Conservation (phyloP, 2,797 vertebrate genomes). For the Melanotaenia parkinsoni region DNA sequence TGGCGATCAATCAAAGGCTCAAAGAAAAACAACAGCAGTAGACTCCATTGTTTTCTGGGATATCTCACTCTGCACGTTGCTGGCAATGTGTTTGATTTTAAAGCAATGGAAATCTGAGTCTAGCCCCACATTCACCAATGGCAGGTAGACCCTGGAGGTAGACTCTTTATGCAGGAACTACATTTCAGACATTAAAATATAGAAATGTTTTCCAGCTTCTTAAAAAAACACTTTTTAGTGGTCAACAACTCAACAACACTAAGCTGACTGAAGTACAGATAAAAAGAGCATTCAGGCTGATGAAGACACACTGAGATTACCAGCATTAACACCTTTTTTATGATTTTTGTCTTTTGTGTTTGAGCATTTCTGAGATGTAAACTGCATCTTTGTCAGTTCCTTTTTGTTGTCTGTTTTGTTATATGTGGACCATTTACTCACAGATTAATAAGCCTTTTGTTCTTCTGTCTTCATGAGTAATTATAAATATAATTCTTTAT, state of each 20-base stretch:
- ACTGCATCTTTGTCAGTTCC: too few species aligned
- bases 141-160: neutral
- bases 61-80: neutral
- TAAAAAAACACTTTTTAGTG: too few species aligned
- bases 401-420: too few species aligned
- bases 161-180: neutral
- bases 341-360: too few species aligned
- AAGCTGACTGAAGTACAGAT: neutral
- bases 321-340: too few species aligned
- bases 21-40: too few species aligned
- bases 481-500: conserved; percentile 33
- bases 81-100: neutral
- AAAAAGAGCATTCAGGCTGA: neutral
- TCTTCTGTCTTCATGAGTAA: conserved; percentile 2
- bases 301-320: neutral
- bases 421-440: neutral
- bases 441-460: conserved; percentile 16
- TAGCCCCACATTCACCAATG: neutral
- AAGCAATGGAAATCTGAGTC: neutral
- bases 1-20: too few species aligned
- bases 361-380: too few species aligned
- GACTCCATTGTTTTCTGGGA: neutral
- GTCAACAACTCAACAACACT: neutral
- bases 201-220: neutral
- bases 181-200: neutral